phyloP scores from a whole-genome alignment of 2,888 invertebrate species.

The Acleris laterana region DNA sequence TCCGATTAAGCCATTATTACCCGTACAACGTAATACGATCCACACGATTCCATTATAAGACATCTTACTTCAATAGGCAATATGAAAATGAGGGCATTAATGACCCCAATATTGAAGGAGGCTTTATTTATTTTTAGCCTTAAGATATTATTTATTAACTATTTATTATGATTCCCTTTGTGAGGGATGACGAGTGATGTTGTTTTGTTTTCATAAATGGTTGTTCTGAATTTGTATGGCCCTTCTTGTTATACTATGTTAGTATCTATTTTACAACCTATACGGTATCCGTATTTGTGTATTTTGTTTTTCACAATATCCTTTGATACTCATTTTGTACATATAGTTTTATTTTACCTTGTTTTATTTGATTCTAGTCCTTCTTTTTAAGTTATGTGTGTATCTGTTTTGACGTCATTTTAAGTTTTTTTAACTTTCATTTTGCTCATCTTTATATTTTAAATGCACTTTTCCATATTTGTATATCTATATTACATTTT shows the following conservation, averaged over 20 bases:
- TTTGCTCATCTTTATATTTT: conserved; percentile 37
- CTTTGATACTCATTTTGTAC: conserved; percentile 39
- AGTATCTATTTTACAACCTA: conserved; percentile 69
- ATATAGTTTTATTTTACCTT: conserved; percentile 49
- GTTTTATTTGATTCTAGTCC: conserved; percentile 64
- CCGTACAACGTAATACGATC: conserved; percentile 22
- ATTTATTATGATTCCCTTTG: conserved; percentile 71
- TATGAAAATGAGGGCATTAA: conserved; percentile 35
- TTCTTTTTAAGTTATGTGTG: conserved; percentile 57
- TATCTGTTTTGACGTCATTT: conserved; percentile 41
- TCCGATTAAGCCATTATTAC: conserved; percentile 56
- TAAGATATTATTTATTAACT: conserved; percentile 78
- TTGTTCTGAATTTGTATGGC: conserved; percentile 78
- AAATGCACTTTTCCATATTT: conserved; percentile 20
- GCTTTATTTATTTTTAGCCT: conserved; percentile 69
- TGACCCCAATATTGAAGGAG: conserved; percentile 34
- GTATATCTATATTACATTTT: neutral
- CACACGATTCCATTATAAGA: conserved; percentile 52
- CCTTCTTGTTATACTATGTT: conserved; percentile 72
- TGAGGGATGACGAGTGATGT: conserved; percentile 57
- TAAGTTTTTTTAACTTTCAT: conserved; percentile 42
- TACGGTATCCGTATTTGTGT: conserved; percentile 83
- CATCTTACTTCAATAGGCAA: conserved; percentile 47
- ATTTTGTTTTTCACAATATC: conserved; percentile 65
- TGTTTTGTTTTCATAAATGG: conserved; percentile 72